A percentile compares a stretch with the other conserved stretches of the same genome.
Evolutionary conservation across 2,888 invertebrate species (phyloP).

Genomic region (Drosophila kambysellisi): DNA sequence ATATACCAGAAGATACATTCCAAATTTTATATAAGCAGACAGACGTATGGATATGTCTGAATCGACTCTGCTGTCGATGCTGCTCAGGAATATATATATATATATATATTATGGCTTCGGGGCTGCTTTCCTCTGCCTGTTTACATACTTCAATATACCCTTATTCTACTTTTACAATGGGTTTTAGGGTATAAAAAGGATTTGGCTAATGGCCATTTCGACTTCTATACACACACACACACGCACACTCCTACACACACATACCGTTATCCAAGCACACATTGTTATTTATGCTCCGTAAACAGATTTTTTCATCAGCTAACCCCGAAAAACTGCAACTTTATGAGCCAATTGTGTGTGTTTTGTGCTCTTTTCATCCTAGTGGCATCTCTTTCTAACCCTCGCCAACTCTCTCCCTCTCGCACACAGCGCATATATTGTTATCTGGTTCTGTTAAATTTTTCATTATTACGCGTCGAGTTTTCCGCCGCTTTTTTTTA

Average conservation of each 20-base stretch:
- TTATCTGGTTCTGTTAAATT: constrained; percentile 49
- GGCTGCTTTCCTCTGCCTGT: not conserved
- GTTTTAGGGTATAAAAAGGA: constrained; percentile 32
- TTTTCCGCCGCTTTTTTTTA: constrained; percentile 10
- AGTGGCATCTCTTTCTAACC: not conserved
- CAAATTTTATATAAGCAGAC: too few species aligned
- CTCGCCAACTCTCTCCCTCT: not conserved
- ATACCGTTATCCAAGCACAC: constrained; percentile 1
- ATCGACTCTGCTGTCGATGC: not conserved
- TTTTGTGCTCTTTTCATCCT: not conserved
- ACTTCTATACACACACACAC: constrained; percentile 36
- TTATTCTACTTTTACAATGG: not conserved
- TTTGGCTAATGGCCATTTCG: constrained; percentile 36
- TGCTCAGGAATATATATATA: not conserved
- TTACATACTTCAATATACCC: not conserved
- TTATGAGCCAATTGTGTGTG: constrained; percentile 11
- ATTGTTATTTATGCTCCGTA: constrained; percentile 65
- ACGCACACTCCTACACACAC: not conserved
- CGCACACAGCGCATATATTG: constrained; percentile 17
- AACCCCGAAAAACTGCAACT: constrained; percentile 44
- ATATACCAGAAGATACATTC: too few species aligned
- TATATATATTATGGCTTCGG: not conserved
- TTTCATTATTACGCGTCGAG: constrained; percentile 62
- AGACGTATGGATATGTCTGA: not conserved
- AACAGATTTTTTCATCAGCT: constrained; percentile 50